phyloP scores from a whole-genome alignment of 2,797 vertebrate genomes.

The Poecilia picta region DNA sequence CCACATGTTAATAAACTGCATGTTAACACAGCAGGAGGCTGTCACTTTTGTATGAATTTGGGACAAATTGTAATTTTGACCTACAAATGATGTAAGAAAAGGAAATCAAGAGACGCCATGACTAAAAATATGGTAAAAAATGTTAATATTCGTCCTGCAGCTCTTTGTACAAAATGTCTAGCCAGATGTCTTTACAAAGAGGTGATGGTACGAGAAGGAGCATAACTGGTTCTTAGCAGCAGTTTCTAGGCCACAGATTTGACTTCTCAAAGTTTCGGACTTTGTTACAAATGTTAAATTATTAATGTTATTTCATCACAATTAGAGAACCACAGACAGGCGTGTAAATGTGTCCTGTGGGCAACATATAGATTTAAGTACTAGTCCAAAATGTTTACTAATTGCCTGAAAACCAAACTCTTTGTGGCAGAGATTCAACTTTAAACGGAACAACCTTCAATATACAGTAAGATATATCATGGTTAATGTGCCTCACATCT shows the following conservation, averaged over 20 bases:
- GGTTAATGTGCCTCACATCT: background rate
- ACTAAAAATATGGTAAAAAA: background rate
- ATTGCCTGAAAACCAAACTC: background rate
- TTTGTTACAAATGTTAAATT: background rate
- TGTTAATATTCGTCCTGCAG: constrained; percentile 1
- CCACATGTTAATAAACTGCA: constrained; percentile 2
- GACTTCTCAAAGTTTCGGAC: background rate
- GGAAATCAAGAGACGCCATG: background rate
- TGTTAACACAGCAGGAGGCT: background rate
- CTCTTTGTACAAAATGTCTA: background rate
- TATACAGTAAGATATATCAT: background rate
- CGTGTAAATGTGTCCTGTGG: background rate
- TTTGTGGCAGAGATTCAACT: background rate
- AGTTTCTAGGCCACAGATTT: background rate
- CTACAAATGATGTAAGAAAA: background rate
- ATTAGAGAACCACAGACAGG: background rate
- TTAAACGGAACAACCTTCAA: background rate
- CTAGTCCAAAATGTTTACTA: background rate
- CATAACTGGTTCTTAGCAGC: background rate
- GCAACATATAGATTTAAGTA: background rate
- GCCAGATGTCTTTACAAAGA: background rate
- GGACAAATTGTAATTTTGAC: constrained; percentile 1
- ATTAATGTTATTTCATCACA: background rate
- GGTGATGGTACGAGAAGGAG: background rate
- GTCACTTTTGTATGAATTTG: background rate